Percentiles rank a stretch among this genome's conserved stretches.
Conservation (phyloP, 1,140 invertebrate genomes). For the Drosophila chauvacae region DNA sequence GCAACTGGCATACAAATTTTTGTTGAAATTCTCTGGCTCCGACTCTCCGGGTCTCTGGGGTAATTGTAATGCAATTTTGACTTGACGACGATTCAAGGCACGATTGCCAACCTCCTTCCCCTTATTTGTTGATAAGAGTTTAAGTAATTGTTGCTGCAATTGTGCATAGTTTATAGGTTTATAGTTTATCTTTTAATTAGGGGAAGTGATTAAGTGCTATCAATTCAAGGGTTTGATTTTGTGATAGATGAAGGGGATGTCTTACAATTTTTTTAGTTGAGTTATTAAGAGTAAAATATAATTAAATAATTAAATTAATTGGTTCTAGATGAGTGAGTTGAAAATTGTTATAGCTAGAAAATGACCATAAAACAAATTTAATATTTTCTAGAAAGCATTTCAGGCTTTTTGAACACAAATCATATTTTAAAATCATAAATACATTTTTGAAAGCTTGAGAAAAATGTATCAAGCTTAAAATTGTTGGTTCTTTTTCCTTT, state of each 20-base stretch:
- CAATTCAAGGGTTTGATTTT: neutral
- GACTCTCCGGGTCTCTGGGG: slow-evolving; percentile 46
- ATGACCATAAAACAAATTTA: neutral
- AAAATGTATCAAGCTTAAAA: neutral
- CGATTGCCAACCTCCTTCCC: slow-evolving; percentile 8
- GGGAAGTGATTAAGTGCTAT: slow-evolving; percentile 19
- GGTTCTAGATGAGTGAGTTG: neutral
- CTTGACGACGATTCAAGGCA: slow-evolving; percentile 44
- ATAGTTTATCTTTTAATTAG: slow-evolving; percentile 49
- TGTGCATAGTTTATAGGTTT: slow-evolving; percentile 16
- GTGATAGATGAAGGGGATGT: neutral
- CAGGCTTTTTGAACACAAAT: no score
- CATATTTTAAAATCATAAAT: no score
- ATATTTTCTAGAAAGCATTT: no score
- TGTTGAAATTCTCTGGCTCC: slow-evolving; percentile 40
- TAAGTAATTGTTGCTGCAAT: slow-evolving; percentile 31
- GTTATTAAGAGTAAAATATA: neutral
- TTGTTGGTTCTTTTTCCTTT: neutral
- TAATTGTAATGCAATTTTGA: slow-evolving; percentile 57
- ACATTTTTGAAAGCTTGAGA: no score
- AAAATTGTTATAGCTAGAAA: neutral
- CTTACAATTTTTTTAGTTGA: neutral
- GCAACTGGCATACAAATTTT: slow-evolving; percentile 61
- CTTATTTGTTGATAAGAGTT: slow-evolving; percentile 39
- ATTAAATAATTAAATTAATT: slow-evolving; percentile 4